Base-by-base conservation (phyloP, 1,140 invertebrate genomes). In the Euborellia annulipes region DNA sequence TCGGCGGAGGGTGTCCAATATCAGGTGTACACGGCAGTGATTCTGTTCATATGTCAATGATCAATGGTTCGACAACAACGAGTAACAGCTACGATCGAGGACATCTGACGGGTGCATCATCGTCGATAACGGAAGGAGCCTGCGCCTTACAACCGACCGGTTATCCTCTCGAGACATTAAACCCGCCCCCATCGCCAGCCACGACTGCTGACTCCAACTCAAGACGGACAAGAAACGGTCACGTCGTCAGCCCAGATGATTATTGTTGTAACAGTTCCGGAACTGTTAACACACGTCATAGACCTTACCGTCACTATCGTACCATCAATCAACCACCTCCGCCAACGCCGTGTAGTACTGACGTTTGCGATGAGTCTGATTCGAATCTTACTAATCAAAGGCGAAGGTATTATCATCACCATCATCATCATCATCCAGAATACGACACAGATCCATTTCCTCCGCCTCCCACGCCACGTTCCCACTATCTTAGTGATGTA, bases 321-420 rank as follows among this genome's bases (percentile, higher is more conserved):
- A 74, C 73, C 16, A 77, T 78, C 21, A 85, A 88, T 66, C 77
- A 83, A 52, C 86, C 86, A 2, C 90, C 90, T 14, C 89, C 88
- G 1, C 89, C 89, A 3, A 94, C 90, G 6, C 90, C 91, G 0
- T 93, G 88, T 60, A 88, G 85, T 52, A 94, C 91, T 2, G 90
- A 94, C 60, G 83, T 92, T 9, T 90, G 84, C 60, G 85, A 91
- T 56, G 88, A 92, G 54, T 85, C 81, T 2, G 85, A 89, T 56
- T 78, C 71, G 37, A 76, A 78, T 55, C 78, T 78, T 54, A 70
- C 63, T 9, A 65, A 62, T 8, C 61, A 20, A 38, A 14, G 49
- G 38, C 49, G 9, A 54, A 53, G 22, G 57, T 46, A 51, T 57
- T 50, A 37, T 50, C 50, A 49, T 38, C 57, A 55, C 36, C 43